These are phyloP conservation scores for Dipodomys stephensi DNA, from an alignment of 2,113 vertebrate genomes.

Conservation along the genomic window DNA sequence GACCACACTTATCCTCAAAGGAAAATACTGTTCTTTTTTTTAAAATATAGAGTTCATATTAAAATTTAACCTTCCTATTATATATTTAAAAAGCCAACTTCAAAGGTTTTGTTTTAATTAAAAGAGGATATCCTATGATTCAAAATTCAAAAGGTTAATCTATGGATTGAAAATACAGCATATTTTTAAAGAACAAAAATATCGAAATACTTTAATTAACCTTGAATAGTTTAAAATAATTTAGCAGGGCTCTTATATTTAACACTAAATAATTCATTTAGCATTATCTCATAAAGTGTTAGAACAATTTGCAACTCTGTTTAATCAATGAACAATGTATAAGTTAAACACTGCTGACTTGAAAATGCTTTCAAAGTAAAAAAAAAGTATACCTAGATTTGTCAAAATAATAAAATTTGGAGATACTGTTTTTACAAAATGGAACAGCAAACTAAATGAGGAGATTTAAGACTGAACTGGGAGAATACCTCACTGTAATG, in stretches of 20 bases:
- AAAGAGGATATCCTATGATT: slow-evolving; percentile 38
- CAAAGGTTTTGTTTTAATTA: slow-evolving; percentile 54
- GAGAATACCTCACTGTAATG: neutral
- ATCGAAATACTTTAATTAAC: slow-evolving; percentile 71
- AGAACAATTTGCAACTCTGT: slow-evolving; percentile 61
- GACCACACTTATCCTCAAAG: slow-evolving; percentile 46
- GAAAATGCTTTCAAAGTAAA: slow-evolving; percentile 53
- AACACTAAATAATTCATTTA: slow-evolving; percentile 77
- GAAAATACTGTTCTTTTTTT: slow-evolving; percentile 8
- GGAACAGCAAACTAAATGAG: neutral
- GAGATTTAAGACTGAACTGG: neutral
- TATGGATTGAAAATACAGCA: slow-evolving; percentile 56
- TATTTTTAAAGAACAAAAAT: slow-evolving; percentile 56
- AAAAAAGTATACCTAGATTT: neutral
- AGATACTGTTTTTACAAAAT: slow-evolving; percentile 40
- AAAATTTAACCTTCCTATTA: slow-evolving; percentile 62
- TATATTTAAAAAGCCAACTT: slow-evolving; percentile 46
- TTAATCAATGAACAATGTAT: slow-evolving; percentile 55
- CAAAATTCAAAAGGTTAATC: slow-evolving; percentile 72
- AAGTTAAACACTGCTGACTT: slow-evolving; percentile 60
- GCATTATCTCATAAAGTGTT: slow-evolving; percentile 63
- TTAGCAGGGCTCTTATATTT: slow-evolving; percentile 66
- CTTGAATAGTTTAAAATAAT: slow-evolving; percentile 69
- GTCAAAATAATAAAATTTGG: slow-evolving; percentile 1
- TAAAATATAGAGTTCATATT: slow-evolving; percentile 17